Base-by-base conservation (phyloP, 2,888 invertebrate genomes). In the Eurytoma californica region DNA sequence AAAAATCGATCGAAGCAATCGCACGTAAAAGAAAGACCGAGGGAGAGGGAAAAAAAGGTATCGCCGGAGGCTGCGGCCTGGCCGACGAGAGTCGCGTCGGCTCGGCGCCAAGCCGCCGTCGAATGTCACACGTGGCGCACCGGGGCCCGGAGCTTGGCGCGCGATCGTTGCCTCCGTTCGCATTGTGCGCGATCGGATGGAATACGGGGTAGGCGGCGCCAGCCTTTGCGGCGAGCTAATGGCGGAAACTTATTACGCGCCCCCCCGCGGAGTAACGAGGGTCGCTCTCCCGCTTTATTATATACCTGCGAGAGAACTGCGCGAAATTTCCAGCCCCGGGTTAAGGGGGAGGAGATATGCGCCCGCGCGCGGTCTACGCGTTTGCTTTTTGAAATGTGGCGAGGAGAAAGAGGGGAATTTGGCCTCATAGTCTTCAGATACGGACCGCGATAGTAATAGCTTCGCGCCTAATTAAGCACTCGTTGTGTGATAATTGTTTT, bases 201-300 rank as follows among this genome's bases (percentile, higher is more conserved):
- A 55, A 61, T 55, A 49, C n/a, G 4, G 57, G 65, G 49, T 13
- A 53, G 39, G 9, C 55, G 51, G n/a, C 49, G 58, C 30, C 14
- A 39, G 66, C 75, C 74, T 83, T 83, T 81, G 73, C 66, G 67
- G 79, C 63, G 49, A 55, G 72, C 75, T 83, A 83, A 84, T 84
- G 82, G 82, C 83, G 82, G 82, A 84, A 84, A 84, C 82, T 82
- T 82, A 81, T 83, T 84, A 80, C 80, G 74, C 58, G 61, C 39
- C 24, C 30, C 60, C 28, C 61, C 60, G 39, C 30, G 68, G 61
- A 63, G 65, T 79, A 79, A 79, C 68, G 74, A 78, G 73, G 72
- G n/a, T 49, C 39, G 47, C 57, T 65, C 14, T 13, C 18, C 16
- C 57, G 20, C 39, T 53, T 39, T 28, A 65, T 51, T 53, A 53